These are phyloP conservation scores for Kryphioiulus occultus DNA, from an alignment of 2,888 invertebrate genomes.

Conservation along the genomic window DNA sequence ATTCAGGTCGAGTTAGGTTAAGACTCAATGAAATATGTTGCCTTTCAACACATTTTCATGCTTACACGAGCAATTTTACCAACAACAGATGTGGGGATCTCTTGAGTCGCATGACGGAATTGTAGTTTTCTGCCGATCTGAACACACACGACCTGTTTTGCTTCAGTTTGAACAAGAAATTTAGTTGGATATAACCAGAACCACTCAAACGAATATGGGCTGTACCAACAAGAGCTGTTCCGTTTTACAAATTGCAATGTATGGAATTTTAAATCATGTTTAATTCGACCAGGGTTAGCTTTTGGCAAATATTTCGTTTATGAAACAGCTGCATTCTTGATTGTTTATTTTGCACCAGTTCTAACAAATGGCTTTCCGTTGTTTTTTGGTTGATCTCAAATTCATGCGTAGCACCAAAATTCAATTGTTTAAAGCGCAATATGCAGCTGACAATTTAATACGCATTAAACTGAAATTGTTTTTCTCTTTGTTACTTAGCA, in stretches of 20 bases:
- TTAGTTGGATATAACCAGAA: not conserved
- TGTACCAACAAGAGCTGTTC: not conserved
- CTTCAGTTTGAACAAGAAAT: not conserved
- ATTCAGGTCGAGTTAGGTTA: not conserved
- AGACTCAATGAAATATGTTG: constrained; percentile 16
- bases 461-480: no score
- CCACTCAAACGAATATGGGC: not conserved
- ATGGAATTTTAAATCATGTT: not conserved
- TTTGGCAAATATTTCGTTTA: no score
- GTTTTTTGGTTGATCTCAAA: not conserved
- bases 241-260: not conserved
- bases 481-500: no score
- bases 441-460: no score
- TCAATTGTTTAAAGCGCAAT: no score
- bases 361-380: no score
- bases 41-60: not conserved
- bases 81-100: not conserved
- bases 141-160: not conserved
- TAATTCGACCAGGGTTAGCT: no score
- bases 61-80: not conserved
- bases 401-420: not conserved
- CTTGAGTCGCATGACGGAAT: not conserved
- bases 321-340: no score
- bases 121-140: not conserved
- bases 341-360: no score